Evolutionary conservation across 1,140 invertebrate species (phyloP).

Genomic region (Heterodera schachtii): DNA sequence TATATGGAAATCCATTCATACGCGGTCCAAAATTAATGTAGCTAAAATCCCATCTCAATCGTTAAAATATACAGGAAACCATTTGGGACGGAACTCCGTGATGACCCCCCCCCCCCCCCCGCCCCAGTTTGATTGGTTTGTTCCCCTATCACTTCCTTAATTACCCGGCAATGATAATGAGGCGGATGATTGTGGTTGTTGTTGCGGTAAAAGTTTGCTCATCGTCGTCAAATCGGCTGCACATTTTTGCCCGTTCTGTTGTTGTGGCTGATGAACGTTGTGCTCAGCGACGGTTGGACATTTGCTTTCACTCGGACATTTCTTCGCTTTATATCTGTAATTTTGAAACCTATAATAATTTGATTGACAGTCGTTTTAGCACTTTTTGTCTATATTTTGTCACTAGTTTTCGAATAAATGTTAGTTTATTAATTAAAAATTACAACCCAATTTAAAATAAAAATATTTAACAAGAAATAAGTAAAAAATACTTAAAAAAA

Average conservation of each 20-base stretch:
- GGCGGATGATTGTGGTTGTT: background rate
- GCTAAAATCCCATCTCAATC: no score
- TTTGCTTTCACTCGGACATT: background rate
- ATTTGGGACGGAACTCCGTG: no score
- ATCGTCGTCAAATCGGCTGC: background rate
- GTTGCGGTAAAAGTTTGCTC: constrained; percentile 7
- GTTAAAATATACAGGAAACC: no score
- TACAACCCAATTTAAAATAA: background rate
- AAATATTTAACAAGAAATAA: background rate
- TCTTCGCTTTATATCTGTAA: constrained; percentile 32
- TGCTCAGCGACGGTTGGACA: background rate
- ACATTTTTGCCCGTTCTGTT: constrained; percentile 1
- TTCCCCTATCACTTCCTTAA: background rate
- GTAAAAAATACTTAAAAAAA: no score
- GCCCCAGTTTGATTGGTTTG: no score
- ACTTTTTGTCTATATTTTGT: no score
- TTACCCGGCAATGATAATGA: background rate
- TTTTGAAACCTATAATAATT: constrained; percentile 66
- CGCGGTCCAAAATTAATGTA: no score
- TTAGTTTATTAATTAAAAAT: no score
- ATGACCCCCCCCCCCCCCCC: no score
- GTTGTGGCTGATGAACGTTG: background rate
- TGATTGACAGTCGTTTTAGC: background rate
- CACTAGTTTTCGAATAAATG: no score
- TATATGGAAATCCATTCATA: no score